Base-by-base conservation (phyloP, 2,113 vertebrate genomes). In the Amia ocellicauda region DNA sequence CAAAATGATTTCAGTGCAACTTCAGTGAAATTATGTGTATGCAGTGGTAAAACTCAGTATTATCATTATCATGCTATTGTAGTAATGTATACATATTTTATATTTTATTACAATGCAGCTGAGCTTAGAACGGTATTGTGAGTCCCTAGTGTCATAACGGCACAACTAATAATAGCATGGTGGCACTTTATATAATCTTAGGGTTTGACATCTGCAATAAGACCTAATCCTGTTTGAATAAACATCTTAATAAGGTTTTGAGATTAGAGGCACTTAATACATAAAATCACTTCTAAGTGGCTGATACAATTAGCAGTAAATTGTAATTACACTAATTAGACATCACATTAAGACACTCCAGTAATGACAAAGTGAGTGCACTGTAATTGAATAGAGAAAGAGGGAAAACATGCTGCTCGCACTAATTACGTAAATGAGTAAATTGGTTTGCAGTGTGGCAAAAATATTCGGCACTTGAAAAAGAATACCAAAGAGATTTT, bases 311-410 rank as follows among this genome's bases (percentile, higher is more conserved):
- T 91, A 91, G 86, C 85, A 91, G 89, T 87, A 89, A 89, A 92
- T 93, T 91, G 85, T 93, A 92, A 94, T 94, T 93, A 91, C 83
- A 89, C 85, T 85, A 90, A 91, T 92, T 93, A 93, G 90, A 90
- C 91, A 86, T 88, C 90, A 87, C 87, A 92, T 93, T 93, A 93
- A 92, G 86, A 91, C 82, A 86, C 85, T 90, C 86, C 79, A 86
- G 83, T 87, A 88, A 92, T 89, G 87, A 90, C 85, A 90, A 89
- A 90, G 85, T 87, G 87, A 88, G 86, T 87, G 89, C 85, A 80
- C 85, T 89, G 83, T 91, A 92, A 92, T 88, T 90, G 79, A 84
- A 89, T 87, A 81, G 81, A 88, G 87, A 89, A 89, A 84, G 83
- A 83, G 87, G 85, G 82, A 82, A 87, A 89, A 90, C 84, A 90